These are phyloP conservation scores for Circaetus cinerascens DNA, from an alignment of 2,113 vertebrate genomes.

Conservation along the genomic window DNA sequence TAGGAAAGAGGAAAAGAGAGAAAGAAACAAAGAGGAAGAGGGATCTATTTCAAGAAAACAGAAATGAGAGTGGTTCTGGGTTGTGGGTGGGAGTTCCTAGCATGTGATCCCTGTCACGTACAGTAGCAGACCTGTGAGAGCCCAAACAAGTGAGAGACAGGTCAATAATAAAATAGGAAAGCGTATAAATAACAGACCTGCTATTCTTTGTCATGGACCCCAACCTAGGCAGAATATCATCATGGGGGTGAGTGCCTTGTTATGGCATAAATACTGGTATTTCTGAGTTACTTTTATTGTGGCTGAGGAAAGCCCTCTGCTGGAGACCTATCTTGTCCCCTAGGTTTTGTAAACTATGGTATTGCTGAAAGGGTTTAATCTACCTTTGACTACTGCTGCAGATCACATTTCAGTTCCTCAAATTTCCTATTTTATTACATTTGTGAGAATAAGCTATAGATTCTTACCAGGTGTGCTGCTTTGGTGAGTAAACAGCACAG, in stretches of 20 bases:
- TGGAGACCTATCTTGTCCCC: background rate
- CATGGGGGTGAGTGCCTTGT: background rate
- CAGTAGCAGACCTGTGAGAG: background rate
- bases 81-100: background rate
- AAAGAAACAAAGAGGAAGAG: background rate
- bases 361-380: background rate
- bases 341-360: background rate
- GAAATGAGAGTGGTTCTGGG: background rate
- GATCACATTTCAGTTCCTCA: background rate
- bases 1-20: background rate
- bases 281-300: background rate
- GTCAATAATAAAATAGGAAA: background rate
- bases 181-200: background rate
- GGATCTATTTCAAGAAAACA: background rate
- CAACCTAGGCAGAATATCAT: background rate
- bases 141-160: background rate
- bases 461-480: background rate
- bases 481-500: background rate
- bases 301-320: background rate
- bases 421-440: background rate
- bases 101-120: background rate
- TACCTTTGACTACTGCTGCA: background rate
- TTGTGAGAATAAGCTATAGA: background rate
- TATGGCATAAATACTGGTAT: background rate
- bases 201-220: background rate